Evolutionary conservation across 2,797 vertebrate species (phyloP).

Genomic region (Lagothrix lagotricha): DNA sequence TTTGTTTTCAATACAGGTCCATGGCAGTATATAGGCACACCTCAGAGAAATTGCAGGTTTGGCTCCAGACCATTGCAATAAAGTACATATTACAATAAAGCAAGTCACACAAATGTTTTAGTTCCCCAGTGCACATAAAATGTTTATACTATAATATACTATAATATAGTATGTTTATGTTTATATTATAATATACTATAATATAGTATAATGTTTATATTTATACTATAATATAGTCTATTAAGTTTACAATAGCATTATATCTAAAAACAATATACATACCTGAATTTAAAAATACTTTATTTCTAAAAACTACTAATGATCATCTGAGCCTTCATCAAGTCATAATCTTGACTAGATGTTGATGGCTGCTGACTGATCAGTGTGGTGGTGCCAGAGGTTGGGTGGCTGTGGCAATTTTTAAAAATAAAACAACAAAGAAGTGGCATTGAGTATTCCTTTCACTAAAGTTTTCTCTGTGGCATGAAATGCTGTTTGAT

Average conservation of each 20-base stretch:
- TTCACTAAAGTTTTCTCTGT: not conserved
- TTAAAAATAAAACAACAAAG: not conserved
- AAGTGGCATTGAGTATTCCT: not conserved
- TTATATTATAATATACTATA: too few relatives aligned
- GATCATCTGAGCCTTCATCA: not conserved
- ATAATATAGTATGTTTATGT: too few relatives aligned
- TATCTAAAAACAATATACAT: not conserved
- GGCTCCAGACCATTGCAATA: not conserved
- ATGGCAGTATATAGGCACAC: not conserved
- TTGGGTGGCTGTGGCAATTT: not conserved
- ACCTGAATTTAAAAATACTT: not conserved
- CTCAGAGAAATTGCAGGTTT: not conserved
- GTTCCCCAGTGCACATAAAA: not conserved
- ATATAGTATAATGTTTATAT: too few relatives aligned
- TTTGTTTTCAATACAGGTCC: not conserved
- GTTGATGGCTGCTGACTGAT: not conserved
- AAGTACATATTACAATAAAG: not conserved
- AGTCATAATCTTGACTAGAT: not conserved
- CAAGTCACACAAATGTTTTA: not conserved
- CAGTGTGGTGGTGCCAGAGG: not conserved
- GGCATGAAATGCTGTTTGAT: too few relatives aligned
- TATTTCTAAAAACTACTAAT: not conserved
- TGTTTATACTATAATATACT: too few relatives aligned
- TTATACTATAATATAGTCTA: not conserved
- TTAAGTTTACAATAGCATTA: not conserved